Conservation (phyloP, 23 tunicate species). For the Aplidium turbinatum region DNA sequence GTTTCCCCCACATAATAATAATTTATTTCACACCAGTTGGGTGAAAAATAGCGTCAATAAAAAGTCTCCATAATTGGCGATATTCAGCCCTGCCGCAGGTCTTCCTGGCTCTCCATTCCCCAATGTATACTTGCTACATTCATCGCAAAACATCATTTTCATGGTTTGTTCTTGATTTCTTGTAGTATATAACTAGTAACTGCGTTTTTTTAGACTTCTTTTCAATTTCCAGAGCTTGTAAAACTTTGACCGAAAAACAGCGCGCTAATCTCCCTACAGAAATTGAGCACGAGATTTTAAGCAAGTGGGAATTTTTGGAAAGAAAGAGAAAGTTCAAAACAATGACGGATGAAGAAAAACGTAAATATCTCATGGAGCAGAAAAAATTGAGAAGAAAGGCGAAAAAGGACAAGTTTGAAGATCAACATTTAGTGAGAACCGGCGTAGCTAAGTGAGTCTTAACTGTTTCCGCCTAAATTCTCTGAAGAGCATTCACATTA, state of each 20-base stretch:
- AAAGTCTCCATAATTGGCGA: too few relatives aligned
- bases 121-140: too few relatives aligned
- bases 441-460: constrained; percentile 18
- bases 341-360: constrained; percentile 64
- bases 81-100: too few relatives aligned
- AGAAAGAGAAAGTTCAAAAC: constrained; percentile 32
- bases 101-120: too few relatives aligned
- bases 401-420: constrained; percentile 50
- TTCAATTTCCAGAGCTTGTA: constrained; percentile 68
- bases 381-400: constrained; percentile 6
- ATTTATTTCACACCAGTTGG: too few relatives aligned
- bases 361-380: constrained; percentile 20
- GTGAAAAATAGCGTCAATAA: too few relatives aligned
- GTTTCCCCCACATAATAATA: too few relatives aligned
- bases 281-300: constrained; percentile 53
- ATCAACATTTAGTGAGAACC: constrained; percentile 34
- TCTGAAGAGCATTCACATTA: too few relatives aligned
- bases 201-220: too few relatives aligned
- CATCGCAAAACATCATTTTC: too few relatives aligned
- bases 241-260: constrained; percentile 58
- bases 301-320: constrained; percentile 48
- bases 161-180: too few relatives aligned
- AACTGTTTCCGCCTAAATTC: not conserved
- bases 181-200: too few relatives aligned
- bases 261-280: constrained; percentile 56